phyloP scores from a whole-genome alignment of 92 coral and sea anemone genomes.

The Epizoanthus rinbou region DNA sequence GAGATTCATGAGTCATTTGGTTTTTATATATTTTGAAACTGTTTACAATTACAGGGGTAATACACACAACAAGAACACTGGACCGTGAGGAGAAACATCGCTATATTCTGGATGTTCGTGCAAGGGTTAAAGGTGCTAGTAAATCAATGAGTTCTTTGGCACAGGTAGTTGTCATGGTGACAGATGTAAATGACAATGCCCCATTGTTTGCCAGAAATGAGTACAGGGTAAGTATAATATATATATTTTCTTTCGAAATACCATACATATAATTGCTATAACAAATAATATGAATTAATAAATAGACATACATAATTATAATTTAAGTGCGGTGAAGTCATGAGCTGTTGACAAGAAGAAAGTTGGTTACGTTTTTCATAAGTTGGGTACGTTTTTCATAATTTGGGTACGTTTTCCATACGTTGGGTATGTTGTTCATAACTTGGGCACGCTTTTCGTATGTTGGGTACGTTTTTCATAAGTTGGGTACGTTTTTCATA shows the following conservation, averaged over 20 bases:
- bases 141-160: slow-evolving; percentile 69
- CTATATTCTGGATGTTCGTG: slow-evolving; percentile 79
- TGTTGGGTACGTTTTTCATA: too few species aligned
- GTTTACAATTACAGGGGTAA: slow-evolving; percentile 48
- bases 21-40: neutral
- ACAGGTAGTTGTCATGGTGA: slow-evolving; percentile 88
- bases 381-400: too few species aligned
- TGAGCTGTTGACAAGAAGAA: too few species aligned
- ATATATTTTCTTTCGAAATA: neutral
- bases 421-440: too few species aligned
- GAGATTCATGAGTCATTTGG: too few species aligned
- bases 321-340: too few species aligned
- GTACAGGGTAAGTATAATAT: slow-evolving; percentile 45
- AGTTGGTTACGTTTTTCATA: too few species aligned
- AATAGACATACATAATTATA: neutral
- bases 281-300: neutral
- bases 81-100: slow-evolving; percentile 71
- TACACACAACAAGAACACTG: slow-evolving; percentile 66
- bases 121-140: slow-evolving; percentile 60
- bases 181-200: slow-evolving; percentile 88
- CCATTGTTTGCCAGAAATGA: slow-evolving; percentile 67
- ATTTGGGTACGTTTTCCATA: too few species aligned
- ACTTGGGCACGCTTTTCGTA: too few species aligned
- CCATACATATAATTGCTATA: neutral
- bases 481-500: too few species aligned